phyloP scores from a whole-genome alignment of 1,140 invertebrate species.

The Aphaenogaster ashmeadi region DNA sequence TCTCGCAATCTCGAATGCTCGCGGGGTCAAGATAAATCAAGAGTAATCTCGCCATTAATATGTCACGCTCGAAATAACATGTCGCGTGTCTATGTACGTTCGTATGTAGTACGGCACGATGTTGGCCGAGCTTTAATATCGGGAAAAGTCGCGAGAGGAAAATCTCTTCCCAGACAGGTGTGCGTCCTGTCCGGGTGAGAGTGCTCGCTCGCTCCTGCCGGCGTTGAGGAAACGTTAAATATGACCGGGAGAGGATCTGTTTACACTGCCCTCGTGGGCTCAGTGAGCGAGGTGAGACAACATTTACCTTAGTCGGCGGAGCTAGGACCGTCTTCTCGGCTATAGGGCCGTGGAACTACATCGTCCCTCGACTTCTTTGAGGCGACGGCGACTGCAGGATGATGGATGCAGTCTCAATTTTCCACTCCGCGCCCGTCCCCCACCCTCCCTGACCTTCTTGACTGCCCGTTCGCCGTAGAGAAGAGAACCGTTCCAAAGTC shows the following conservation, averaged over 20 bases:
- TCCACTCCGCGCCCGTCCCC: slow-evolving; percentile 13
- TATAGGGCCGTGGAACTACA: background rate
- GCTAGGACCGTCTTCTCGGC: slow-evolving; percentile 37
- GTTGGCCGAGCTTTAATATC: slow-evolving; percentile 41
- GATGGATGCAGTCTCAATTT: slow-evolving; percentile 78
- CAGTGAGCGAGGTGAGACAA: slow-evolving; percentile 74
- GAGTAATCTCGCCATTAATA: slow-evolving; percentile 62
- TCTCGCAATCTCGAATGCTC: slow-evolving; percentile 15
- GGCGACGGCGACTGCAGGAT: slow-evolving; percentile 55
- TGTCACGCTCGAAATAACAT: slow-evolving; percentile 44
- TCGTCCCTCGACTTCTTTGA: slow-evolving; percentile 75
- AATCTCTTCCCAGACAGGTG: slow-evolving; percentile 35
- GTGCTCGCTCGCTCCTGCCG: slow-evolving; percentile 35
- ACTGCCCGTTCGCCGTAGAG: slow-evolving; percentile 28
- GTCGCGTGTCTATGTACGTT: background rate
- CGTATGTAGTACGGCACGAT: background rate
- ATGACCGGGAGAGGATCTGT: slow-evolving; percentile 74
- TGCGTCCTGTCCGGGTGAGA: slow-evolving; percentile 26
- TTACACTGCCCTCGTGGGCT: slow-evolving; percentile 70
- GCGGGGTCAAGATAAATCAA: slow-evolving; percentile 54
- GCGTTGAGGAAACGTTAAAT: slow-evolving; percentile 72
- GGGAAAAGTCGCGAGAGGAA: slow-evolving; percentile 44
- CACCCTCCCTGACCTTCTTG: slow-evolving; percentile 41
- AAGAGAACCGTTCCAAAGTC: background rate
- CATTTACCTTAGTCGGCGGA: slow-evolving; percentile 72